Conservation (phyloP, 2,797 vertebrate genomes). For the Malurus leucopterus region DNA sequence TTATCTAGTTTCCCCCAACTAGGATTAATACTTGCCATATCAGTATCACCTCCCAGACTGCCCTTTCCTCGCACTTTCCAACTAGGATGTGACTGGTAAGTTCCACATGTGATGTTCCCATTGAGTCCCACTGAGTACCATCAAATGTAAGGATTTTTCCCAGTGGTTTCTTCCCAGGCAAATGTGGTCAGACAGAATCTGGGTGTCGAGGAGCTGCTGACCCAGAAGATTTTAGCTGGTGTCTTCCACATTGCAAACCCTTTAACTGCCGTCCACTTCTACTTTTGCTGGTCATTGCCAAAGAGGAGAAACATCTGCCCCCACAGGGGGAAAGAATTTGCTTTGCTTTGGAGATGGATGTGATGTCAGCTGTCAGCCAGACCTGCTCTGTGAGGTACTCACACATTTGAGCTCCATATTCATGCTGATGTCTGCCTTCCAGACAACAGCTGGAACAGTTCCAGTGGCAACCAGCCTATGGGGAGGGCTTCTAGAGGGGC, state of each 20-base stretch:
- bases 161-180: not conserved
- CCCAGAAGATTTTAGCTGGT: not conserved
- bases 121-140: not conserved
- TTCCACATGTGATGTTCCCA: not conserved
- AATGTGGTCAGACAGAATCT: rapidly evolving
- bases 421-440: rapidly evolving
- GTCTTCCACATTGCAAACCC: rapidly evolving
- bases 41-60: not conserved
- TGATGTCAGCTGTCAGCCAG: rapidly evolving
- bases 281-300: not conserved
- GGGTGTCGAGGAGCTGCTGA: not conserved
- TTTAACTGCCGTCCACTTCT: not conserved
- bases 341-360: rapidly evolving
- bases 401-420: not conserved
- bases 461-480: rapidly evolving
- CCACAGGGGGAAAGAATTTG: not conserved
- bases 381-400: not conserved
- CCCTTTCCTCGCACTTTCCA: not conserved
- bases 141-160: not conserved
- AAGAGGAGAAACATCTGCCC: not conserved
- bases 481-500: rapidly evolving
- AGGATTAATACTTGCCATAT: not conserved
- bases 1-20: not conserved
- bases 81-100: rapidly evolving
- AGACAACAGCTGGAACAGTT: not conserved